A percentile compares a stretch with the other conserved stretches of the same genome.
These are phyloP conservation scores for Anas capensis DNA, from an alignment of 2,797 vertebrate species.

Conservation along the genomic window DNA sequence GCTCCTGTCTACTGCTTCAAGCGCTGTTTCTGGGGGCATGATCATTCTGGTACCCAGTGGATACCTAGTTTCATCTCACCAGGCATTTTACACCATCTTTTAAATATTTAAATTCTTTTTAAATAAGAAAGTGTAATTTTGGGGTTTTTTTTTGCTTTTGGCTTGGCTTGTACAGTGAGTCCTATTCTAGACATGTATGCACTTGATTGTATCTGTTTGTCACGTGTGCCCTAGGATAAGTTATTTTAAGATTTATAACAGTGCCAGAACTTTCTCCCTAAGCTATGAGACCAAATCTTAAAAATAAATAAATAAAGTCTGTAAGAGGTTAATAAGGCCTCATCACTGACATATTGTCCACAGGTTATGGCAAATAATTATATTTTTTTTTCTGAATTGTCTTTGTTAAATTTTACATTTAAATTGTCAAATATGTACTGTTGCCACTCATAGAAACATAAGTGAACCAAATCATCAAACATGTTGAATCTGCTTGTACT, in stretches of 20 bases:
- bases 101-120: neutral
- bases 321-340: neutral
- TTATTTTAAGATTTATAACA: neutral
- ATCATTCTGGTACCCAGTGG: neutral
- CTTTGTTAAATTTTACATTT: neutral
- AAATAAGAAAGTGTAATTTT: neutral
- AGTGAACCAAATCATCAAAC: neutral
- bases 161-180: neutral
- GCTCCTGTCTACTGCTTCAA: neutral
- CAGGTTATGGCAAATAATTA: neutral
- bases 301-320: neutral
- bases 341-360: neutral
- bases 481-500: neutral
- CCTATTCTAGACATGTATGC: neutral
- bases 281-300: rapidly evolving
- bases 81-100: neutral
- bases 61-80: neutral
- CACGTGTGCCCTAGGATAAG: neutral
- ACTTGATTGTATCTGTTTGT: neutral
- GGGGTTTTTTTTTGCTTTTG: neutral
- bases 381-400: neutral
- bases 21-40: neutral
- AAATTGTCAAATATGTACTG: neutral
- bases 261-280: neutral
- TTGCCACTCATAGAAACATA: neutral